Evolutionary conservation across 2,888 invertebrate species (phyloP).

Genomic region (Dryobotodes eremita): DNA sequence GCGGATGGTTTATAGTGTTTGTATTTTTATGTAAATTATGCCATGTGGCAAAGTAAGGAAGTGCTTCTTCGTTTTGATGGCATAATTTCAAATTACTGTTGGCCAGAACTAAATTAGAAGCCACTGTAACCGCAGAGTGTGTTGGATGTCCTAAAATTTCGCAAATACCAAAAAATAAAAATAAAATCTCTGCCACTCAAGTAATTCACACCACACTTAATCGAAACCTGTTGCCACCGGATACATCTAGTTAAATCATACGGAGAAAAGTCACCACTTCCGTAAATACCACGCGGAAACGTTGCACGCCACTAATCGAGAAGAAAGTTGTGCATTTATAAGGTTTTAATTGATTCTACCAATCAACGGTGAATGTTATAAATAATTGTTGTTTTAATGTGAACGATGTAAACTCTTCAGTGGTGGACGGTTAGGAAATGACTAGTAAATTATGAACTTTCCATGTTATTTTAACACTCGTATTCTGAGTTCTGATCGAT

Average conservation of each 20-base stretch:
- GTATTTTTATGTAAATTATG: constrained; percentile 6
- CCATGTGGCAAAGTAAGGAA: background rate
- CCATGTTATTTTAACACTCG: background rate
- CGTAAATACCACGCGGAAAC: constrained; percentile 49
- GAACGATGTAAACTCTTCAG: background rate
- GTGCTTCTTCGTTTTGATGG: background rate
- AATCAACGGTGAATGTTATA: constrained; percentile 36
- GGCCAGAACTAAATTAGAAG: background rate
- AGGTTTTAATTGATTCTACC: constrained; percentile 47
- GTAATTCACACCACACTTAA: constrained; percentile 22
- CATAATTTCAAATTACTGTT: background rate
- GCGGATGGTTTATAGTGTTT: constrained; percentile 13
- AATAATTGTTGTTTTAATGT: constrained; percentile 13
- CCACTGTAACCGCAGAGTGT: background rate
- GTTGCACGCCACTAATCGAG: constrained; percentile 11
- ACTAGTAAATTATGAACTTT: constrained; percentile 3
- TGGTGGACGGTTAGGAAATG: background rate
- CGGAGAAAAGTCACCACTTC: constrained; percentile 48
- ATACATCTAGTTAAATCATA: constrained; percentile 19
- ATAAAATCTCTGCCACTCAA: background rate
- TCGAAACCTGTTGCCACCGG: constrained; percentile 38
- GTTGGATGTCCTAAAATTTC: background rate
- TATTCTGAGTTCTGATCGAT: background rate
- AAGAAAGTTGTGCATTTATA: constrained; percentile 49
- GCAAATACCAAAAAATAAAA: background rate